Percentiles rank a stretch among this genome's conserved stretches.
Evolutionary conservation across 2,888 invertebrate species (phyloP).

Genomic region (Aricia artaxerxes): DNA sequence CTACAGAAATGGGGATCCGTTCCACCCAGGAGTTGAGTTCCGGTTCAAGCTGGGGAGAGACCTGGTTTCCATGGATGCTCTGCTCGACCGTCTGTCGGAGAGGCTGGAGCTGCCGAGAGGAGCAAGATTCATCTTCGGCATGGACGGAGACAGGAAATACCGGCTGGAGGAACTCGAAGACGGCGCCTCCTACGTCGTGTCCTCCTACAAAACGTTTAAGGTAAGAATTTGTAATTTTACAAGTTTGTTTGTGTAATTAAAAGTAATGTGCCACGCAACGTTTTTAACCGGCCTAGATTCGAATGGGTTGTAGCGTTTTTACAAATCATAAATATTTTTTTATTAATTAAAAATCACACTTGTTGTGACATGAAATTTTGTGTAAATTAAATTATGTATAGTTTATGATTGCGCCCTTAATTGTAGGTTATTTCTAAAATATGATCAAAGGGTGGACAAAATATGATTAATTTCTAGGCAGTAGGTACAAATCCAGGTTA

Average conservation of each 20-base stretch:
- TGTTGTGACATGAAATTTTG: not conserved
- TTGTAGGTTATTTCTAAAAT: not conserved
- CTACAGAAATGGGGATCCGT: slow-evolving; percentile 96
- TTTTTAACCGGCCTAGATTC: slow-evolving; percentile 15
- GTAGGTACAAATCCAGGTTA: not conserved
- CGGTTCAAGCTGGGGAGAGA: slow-evolving; percentile 93
- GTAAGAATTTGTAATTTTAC: slow-evolving; percentile 62
- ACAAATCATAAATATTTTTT: not conserved
- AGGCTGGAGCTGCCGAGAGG: slow-evolving; percentile 93
- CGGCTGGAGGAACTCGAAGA: slow-evolving; percentile 92
- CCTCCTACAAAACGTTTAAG: slow-evolving; percentile 95
- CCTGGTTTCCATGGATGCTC: slow-evolving; percentile 90
- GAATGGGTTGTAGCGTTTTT: not conserved
- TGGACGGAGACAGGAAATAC: slow-evolving; percentile 93
- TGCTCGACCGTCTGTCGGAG: slow-evolving; percentile 92
- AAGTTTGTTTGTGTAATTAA: slow-evolving; percentile 16
- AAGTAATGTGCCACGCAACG: slow-evolving; percentile 23
- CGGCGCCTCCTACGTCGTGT: slow-evolving; percentile 95
- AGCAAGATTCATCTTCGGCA: slow-evolving; percentile 94
- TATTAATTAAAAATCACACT: not conserved
- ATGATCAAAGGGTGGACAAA: not conserved
- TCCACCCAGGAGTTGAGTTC: slow-evolving; percentile 93
- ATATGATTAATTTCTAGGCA: no score
- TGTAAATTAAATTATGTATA: not conserved
- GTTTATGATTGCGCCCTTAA: not conserved